Conservation (phyloP, 2,113 vertebrate species). For the Cranoglanis bouderius region DNA sequence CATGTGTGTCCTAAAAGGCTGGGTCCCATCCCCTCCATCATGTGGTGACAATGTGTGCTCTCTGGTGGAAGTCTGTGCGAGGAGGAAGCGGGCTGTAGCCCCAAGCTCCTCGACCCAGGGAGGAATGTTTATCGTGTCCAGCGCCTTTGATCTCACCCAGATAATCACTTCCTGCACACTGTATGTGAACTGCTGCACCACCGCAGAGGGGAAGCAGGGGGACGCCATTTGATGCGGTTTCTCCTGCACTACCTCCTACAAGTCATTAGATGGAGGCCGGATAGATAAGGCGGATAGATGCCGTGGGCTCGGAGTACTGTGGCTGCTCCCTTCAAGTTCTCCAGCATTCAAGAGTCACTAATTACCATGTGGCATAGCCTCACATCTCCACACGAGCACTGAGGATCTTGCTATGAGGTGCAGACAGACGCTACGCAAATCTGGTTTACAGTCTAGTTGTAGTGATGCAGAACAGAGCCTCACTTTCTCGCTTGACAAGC, state of each 20-base stretch:
- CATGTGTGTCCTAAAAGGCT: slow-evolving; percentile 36
- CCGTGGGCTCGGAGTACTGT: slow-evolving; percentile 34
- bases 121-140: slow-evolving; percentile 82
- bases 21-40: slow-evolving; percentile 59
- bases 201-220: slow-evolving; percentile 53
- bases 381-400: slow-evolving; percentile 9
- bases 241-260: slow-evolving; percentile 51
- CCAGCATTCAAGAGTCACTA: slow-evolving; percentile 9
- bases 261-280: slow-evolving; percentile 59
- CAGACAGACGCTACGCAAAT: background rate
- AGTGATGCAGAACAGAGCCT: background rate
- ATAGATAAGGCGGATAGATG: slow-evolving; percentile 55
- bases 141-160: slow-evolving; percentile 78
- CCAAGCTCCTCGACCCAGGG: slow-evolving; percentile 71
- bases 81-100: slow-evolving; percentile 78
- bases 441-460: background rate
- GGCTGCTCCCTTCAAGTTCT: slow-evolving; percentile 39
- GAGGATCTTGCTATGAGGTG: slow-evolving; percentile 25
- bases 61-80: slow-evolving; percentile 71
- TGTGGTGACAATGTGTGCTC: slow-evolving; percentile 81
- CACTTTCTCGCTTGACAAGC: background rate
- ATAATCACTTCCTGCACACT: slow-evolving; percentile 83
- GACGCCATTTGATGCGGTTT: slow-evolving; percentile 57
- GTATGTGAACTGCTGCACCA: slow-evolving; percentile 72
- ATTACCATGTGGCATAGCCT: slow-evolving; percentile 44